Evolutionary conservation across 2,888 invertebrate species (phyloP), one percentile per base, ranked within the genome.

Genomic region (Sarcophaga caerulescens): DNA sequence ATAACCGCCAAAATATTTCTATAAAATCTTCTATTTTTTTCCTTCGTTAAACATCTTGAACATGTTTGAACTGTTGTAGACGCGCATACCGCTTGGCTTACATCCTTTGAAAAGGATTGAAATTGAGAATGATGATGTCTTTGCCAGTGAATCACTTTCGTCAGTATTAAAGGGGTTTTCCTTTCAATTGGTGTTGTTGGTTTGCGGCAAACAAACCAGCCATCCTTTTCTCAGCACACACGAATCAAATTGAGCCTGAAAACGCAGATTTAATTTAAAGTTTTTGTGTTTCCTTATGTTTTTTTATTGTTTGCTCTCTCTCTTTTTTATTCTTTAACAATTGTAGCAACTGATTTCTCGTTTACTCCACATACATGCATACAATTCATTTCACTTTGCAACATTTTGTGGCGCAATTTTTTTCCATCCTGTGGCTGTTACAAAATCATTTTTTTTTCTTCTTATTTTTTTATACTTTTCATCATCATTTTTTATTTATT

Each of bases 201-300:
- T 68, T 59, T 73, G 77, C 69, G 75, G 62, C 62, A 73, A 52
- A 17, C 52, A 52, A 52, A 52, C 14, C 17, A 17, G 35, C 35
- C 35, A 35, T 35, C 0, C 35, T 35, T 35, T 35, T 35, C 1
- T 2, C 35, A 1, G 8, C 10, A 52, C 57, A 78, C 65, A 71
- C 71, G 87, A 89, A 90, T 88, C 90, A 92, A 92, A 92, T 92
- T 92, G 92, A 92, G 92, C 92, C 91, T 91, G 91, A 92, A 92
- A 91, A 92, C 91, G 91, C 91, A 92, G 91, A 92, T 92, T 92
- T 90, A 91, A 90, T 91, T 89, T 89, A 87, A 89, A 88, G 89
- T 90, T 89, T 88, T 85, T 85, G n/a, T 66, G 52, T 66, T 45
- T 70, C 10, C 17, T 35, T 68, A 12, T 1, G 35, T 70, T 62